Conservation (phyloP, 1,140 invertebrate species). For the Hypsibius dujardini region DNA sequence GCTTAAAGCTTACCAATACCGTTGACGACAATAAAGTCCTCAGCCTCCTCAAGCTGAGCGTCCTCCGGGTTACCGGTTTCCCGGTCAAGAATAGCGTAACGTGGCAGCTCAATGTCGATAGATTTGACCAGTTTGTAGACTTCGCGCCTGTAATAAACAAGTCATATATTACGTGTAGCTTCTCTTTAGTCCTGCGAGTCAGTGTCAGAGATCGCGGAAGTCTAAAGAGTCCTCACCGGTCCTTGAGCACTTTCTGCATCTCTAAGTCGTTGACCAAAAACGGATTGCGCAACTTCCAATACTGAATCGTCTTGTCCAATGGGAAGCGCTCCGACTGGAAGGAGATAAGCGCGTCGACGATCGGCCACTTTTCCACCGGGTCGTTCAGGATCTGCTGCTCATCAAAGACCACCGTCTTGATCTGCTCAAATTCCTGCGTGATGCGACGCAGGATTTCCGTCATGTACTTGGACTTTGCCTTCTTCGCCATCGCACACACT, state of each 20-base stretch:
- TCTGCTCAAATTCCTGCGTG: conserved; percentile 84
- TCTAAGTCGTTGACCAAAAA: conserved; percentile 96
- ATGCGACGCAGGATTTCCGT: conserved; percentile 78
- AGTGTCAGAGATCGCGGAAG: too few relatives aligned
- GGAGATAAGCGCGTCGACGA: conserved; percentile 89
- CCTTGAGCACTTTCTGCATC: conserved; percentile 92
- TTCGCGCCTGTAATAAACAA: conserved; percentile 47
- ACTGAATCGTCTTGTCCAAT: conserved; percentile 90
- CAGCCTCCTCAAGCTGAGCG: conserved; percentile 3
- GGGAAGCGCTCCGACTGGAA: conserved; percentile 96
- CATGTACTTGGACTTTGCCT: conserved; percentile 58
- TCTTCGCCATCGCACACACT: not conserved
- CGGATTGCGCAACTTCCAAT: conserved; percentile 76
- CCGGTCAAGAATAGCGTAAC: conserved; percentile 88
- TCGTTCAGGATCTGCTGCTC: conserved; percentile 84
- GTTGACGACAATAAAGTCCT: conserved; percentile 9
- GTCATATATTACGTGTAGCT: too few relatives aligned
- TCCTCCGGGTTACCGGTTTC: conserved; percentile 60
- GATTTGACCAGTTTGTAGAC: conserved; percentile 83
- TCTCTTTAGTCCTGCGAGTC: too few relatives aligned
- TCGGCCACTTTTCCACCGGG: conserved; percentile 91
- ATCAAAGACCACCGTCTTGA: conserved; percentile 75
- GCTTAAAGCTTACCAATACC: not conserved
- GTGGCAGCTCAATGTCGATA: conserved; percentile 88
- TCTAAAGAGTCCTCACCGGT: conserved; percentile 25